Base-by-base conservation (phyloP, 53 echinoderm and acorn worm genomes). In the Holothuria leucospilota region DNA sequence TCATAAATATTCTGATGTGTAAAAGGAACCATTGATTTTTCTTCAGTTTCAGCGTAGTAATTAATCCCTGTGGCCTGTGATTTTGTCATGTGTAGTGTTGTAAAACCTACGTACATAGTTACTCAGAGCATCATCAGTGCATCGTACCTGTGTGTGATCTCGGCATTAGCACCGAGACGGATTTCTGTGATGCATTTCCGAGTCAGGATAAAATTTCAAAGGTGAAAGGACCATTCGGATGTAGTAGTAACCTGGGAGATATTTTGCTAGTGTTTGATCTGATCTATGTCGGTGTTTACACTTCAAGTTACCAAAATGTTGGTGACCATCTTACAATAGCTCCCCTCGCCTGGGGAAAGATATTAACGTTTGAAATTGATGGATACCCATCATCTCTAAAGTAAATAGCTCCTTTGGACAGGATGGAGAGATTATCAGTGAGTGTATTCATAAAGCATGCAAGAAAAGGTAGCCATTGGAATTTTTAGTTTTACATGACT, bases 1-100 rank as follows among this genome's bases (percentile, higher is more conserved):
- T 51, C 52, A 75, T 75, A 46, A 75, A 75, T 75, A 75, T 75
- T 75, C 75, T 13, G 13, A 51, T 13, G 51, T 14, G 39, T 51
- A 51, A 75, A 75, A 52, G 25, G 75, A 75, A 24, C 74, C 52
- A 75, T 75, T 75, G 75, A 75, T 75, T 75, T 75, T 75, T 49
- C 68, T 28, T 3, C 34, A 68, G 68, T 68, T 34, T 41, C 49
- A 25, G 49, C 23, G 24, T 21, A 49, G 75, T 75, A 75, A 75
- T 75, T 75, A 75, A 75, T 75, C 75, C 51, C 49, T 28, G 15
- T 75, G 49, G 75, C 51, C 53, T 75, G 75, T 75, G 75, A 75
- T 49, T 75, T 52, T 75, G 51, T 71, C 71, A 29, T 70, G 20
- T 69, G 13, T 70, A 18, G 70, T 70, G 41, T 70, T 70, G 41